Evolutionary conservation across 2,113 vertebrate species (phyloP), one percentile per base, ranked within the genome.

Genomic region (Grammomys dolichurus): DNA sequence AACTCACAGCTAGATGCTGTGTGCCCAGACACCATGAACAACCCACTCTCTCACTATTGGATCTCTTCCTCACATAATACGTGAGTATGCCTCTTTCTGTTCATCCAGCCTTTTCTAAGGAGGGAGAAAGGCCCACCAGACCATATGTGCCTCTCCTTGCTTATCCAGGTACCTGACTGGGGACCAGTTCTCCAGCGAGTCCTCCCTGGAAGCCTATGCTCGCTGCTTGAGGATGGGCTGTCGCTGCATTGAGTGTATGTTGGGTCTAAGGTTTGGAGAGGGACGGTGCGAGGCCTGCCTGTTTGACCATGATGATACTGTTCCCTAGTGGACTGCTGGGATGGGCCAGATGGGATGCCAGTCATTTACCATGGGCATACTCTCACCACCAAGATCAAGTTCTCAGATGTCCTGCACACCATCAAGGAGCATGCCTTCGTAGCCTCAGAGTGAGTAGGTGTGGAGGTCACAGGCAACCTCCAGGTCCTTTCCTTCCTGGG

Each of bases 41-140:
- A 99, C 95, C 99, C 99, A 1, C 98, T 99, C 60, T 99, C 99
- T 95, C 99, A 99, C 98, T 99, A 99, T 98, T 99, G 99, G 99
- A 99, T 99, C 98, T 99, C 99, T 78, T 99, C 99, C 51, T 99
- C 99, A 0, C 99, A 99, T 98, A 99, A 99, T 98, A 99, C 99
- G 99, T 99, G 99, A 99, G 99, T 73, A 0, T 14, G 86, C 54
- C 36, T 14, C 24, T 28, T 40, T 72, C 0, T 0, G 8, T 48
- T 56, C 70, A 20, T 26, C 76, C 1, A 12, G n/a, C 43, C 48
- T 1, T 0, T 19, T 17, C 14, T 6, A 0, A 4, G 73, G 72
- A 58, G 56, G 75, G 40, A 69, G 12, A 33, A 33, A 8, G 67
- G 24, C n/a, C 67, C 51, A 0, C 14, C 40, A 54, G 58, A 43